Evolutionary conservation across 2,113 vertebrate species (phyloP).

Genomic region (Atherinomorus stipes): DNA sequence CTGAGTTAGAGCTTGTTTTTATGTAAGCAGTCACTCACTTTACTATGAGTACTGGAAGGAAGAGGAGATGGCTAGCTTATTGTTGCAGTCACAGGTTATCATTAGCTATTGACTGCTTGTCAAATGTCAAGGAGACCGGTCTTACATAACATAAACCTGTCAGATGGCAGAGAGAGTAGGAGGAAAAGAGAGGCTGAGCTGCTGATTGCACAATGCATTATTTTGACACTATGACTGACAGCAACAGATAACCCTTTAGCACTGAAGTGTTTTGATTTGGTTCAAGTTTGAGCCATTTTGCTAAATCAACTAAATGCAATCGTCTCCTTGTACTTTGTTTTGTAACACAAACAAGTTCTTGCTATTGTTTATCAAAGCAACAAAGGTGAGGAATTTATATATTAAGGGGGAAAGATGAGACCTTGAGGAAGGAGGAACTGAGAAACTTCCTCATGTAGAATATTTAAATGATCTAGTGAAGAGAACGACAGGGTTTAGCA

Average conservation of each 20-base stretch:
- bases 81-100: not conserved
- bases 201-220: not conserved
- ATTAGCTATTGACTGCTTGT: not conserved
- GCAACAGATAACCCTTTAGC: not conserved
- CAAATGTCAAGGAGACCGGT: not conserved
- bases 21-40: not conserved
- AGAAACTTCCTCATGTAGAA: no score
- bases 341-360: not conserved
- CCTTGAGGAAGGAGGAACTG: no score
- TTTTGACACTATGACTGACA: not conserved
- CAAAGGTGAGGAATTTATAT: no score
- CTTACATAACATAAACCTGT: constrained; percentile 11
- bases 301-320: not conserved
- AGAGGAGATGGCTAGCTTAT: not conserved
- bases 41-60: not conserved
- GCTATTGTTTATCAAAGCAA: not conserved
- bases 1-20: not conserved
- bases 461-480: no score
- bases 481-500: no score
- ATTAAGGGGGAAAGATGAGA: no score
- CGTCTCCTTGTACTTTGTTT: not conserved
- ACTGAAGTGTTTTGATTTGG: not conserved
- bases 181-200: not conserved
- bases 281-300: not conserved
- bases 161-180: not conserved